Conservation (phyloP, 2,797 vertebrate genomes). For the Helostoma temminkii region DNA sequence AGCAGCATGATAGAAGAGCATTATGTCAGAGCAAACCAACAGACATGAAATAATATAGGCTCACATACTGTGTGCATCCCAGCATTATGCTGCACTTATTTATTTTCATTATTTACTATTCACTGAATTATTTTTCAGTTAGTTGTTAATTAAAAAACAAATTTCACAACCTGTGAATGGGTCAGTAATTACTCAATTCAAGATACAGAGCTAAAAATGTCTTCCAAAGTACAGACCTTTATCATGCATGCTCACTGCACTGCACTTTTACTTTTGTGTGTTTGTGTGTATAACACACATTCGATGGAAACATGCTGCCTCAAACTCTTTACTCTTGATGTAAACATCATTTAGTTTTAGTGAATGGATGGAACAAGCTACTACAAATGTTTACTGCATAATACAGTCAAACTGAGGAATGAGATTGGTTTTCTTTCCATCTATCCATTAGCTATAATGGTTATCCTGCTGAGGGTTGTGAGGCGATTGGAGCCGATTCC, state of each 20-base stretch:
- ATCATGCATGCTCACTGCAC: too few species aligned
- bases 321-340: background rate
- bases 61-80: background rate
- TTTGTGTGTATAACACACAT: too few species aligned
- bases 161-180: too few species aligned
- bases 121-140: background rate
- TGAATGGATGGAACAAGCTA: background rate
- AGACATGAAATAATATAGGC: background rate
- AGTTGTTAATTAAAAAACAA: too few species aligned
- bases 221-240: too few species aligned
- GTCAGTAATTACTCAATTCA: too few species aligned
- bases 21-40: slow-evolving; percentile 5
- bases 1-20: background rate
- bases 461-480: too few species aligned
- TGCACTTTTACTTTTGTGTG: too few species aligned
- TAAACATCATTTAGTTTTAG: background rate
- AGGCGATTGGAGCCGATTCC: too few species aligned
- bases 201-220: too few species aligned
- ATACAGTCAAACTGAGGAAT: background rate
- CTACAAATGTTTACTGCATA: background rate
- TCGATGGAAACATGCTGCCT: background rate
- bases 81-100: background rate
- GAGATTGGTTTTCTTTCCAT: too few species aligned
- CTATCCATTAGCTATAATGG: too few species aligned
- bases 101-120: background rate